A percentile compares a stretch with the other conserved stretches of the same genome.
phyloP scores from a whole-genome alignment of 2,888 invertebrate genomes.

The Andrena hattorfiana region DNA sequence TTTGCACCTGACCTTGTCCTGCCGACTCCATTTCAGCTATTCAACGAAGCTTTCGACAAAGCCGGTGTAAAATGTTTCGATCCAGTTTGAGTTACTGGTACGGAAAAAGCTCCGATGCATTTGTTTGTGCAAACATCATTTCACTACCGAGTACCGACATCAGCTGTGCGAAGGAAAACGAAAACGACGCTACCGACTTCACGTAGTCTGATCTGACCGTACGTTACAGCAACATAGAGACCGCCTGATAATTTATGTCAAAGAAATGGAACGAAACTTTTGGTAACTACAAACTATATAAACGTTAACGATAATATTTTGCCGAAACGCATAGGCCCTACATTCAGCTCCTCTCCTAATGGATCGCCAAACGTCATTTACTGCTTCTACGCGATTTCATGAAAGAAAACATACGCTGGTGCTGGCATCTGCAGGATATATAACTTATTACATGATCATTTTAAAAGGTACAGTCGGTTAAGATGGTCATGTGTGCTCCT shows the following conservation, averaged over 20 bases:
- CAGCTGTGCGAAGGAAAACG: constrained; percentile 35
- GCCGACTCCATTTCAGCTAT: constrained; percentile 66
- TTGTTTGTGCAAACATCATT: constrained; percentile 20
- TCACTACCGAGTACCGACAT: constrained; percentile 24
- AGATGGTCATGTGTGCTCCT: background rate
- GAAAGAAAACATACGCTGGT: constrained; percentile 40
- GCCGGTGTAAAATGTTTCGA: background rate
- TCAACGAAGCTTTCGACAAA: constrained; percentile 5
- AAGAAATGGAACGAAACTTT: background rate
- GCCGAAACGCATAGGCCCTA: constrained; percentile 11
- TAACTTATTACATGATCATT: background rate
- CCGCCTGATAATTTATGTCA: background rate
- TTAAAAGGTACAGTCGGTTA: constrained; percentile 13
- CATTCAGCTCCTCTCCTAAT: constrained; percentile 15
- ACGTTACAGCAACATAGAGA: constrained; percentile 5
- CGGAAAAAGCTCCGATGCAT: background rate
- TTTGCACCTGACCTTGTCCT: constrained; percentile 63
- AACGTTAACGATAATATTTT: constrained; percentile 13
- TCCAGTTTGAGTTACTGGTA: constrained; percentile 22
- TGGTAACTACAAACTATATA: background rate
- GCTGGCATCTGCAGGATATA: constrained; percentile 46
- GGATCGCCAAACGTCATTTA: constrained; percentile 41
- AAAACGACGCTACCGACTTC: constrained; percentile 50
- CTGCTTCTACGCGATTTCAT: constrained; percentile 13
- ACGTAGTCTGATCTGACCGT: constrained; percentile 25